Evolutionary conservation across 2,797 vertebrate genomes (phyloP), one percentile per base, ranked within the genome.

Genomic region (Coracias cyanogaster): DNA sequence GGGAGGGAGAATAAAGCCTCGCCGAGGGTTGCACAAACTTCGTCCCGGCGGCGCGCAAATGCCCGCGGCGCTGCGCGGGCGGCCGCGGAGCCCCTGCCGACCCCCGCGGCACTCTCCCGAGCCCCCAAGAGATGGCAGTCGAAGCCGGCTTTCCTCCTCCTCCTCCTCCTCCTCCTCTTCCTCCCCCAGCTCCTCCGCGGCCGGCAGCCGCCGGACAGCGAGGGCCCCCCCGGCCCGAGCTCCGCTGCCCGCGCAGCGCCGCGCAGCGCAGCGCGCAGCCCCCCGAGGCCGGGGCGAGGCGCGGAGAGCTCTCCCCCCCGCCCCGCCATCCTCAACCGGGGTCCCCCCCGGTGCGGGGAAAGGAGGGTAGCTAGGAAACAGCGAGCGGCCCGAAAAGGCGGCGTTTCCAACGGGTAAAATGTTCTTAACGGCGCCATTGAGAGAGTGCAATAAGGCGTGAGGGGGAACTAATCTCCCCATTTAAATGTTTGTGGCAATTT

Each of bases 401-500:
- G 98, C 97, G 98, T 98, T 98, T 98, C 97, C 98, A 98, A 98
- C 97, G 98, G 98, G 98, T 98, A 98, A 98, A 98, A 98, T 98
- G 98, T 98, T 98, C 98, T 98, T 98, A 98, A 98, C 98, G 97
- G 98, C 98, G 98, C 98, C 98, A 98, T 99, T 99, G 98, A 99
- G 98, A 98, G 98, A 98, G 98, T 98, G 99, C 99, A 99, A 99
- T 98, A 99, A 99, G 99, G 99, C 99, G 98, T 99, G 99, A 99
- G 98, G 98, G 98, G 99, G 99, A 99, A 99, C 99, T 99, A 99
- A 99, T 99, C 99, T 98, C 97, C 98, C 98, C 98, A 99, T 99
- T 99, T 99, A 99, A 98, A 98, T 99, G 99, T 99, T 99, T 99
- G 98, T 98, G 98, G 98, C 98, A 98, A 98, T 99, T 99, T 99